Evolutionary conservation across 2,888 invertebrate species (phyloP).

Genomic region (Cosmopolites sordidus): DNA sequence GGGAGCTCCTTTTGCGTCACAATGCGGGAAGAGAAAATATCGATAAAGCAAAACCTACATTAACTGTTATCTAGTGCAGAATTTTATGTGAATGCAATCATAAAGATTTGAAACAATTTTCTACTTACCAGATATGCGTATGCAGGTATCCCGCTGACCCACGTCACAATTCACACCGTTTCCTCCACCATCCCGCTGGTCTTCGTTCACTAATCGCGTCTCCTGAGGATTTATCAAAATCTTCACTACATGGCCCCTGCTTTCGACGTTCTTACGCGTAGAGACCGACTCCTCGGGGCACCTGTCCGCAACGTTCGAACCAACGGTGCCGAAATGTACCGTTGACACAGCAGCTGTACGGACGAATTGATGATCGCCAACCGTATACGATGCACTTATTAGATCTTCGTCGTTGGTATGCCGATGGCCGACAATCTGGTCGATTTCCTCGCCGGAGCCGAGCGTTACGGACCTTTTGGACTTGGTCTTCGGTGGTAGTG

Average conservation of each 20-base stretch:
- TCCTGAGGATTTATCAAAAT: constrained; percentile 63
- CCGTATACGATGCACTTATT: constrained; percentile 1
- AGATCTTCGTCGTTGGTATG: constrained; percentile 5
- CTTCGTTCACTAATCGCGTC: constrained; percentile 15
- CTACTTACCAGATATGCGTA: constrained; percentile 22
- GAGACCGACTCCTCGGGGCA: constrained; percentile 6
- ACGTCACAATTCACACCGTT: constrained; percentile 10
- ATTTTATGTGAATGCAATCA: too few relatives aligned
- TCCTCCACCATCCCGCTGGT: constrained; percentile 1
- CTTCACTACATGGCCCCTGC: constrained; percentile 58
- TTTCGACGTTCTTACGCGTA: constrained; percentile 17
- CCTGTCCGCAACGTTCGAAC: constrained; percentile 34
- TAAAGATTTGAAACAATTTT: too few relatives aligned
- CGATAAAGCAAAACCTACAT: too few relatives aligned
- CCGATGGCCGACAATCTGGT: constrained; percentile 5
- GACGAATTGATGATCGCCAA: constrained; percentile 20
- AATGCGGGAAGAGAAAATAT: too few relatives aligned
- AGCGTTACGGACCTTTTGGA: constrained; percentile 16
- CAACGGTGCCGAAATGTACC: constrained; percentile 34
- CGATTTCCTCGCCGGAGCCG: constrained; percentile 11
- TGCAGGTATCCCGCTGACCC: constrained; percentile 15
- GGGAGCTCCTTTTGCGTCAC: too few relatives aligned
- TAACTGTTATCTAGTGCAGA: too few relatives aligned
- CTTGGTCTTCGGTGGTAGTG: constrained; percentile 55
- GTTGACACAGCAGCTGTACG: constrained; percentile 20